Conservation (phyloP, 1,140 invertebrate species). For the Meloidogyne floridensis region DNA sequence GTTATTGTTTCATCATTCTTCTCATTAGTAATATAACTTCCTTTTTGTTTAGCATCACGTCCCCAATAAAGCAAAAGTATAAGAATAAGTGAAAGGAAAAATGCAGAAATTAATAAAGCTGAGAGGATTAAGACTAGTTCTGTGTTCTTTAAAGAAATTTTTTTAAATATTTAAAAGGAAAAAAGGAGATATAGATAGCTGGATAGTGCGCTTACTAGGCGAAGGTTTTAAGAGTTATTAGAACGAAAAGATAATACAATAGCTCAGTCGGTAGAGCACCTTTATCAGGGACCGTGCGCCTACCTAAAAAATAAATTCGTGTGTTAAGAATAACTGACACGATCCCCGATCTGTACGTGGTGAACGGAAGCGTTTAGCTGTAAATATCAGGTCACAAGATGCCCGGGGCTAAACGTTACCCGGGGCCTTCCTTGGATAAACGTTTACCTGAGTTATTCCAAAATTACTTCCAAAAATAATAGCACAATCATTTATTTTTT, state of each 20-base stretch:
- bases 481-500: slow-evolving; percentile 63
- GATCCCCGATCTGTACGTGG: no score
- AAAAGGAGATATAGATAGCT: no score
- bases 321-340: no score
- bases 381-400: no score
- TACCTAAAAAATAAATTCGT: slow-evolving; percentile 22
- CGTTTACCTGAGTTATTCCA: slow-evolving; percentile 54
- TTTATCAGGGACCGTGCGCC: not conserved
- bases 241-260: slow-evolving; percentile 27
- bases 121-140: slow-evolving; percentile 54
- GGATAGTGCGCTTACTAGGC: no score
- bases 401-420: no score
- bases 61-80: slow-evolving; percentile 50
- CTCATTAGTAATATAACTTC: slow-evolving; percentile 54
- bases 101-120: slow-evolving; percentile 48
- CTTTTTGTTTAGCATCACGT: slow-evolving; percentile 52
- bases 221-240: slow-evolving; percentile 3
- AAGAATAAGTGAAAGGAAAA: slow-evolving; percentile 48
- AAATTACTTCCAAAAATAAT: slow-evolving; percentile 62
- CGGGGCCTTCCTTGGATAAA: not conserved
- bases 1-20: slow-evolving; percentile 33
- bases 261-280: not conserved
- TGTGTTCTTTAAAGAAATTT: slow-evolving; percentile 35
- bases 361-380: no score
- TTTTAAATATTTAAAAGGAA: not conserved